These are phyloP conservation scores for Apodemus agrarius DNA, from an alignment of 2,797 vertebrate genomes.

Conservation along the genomic window DNA sequence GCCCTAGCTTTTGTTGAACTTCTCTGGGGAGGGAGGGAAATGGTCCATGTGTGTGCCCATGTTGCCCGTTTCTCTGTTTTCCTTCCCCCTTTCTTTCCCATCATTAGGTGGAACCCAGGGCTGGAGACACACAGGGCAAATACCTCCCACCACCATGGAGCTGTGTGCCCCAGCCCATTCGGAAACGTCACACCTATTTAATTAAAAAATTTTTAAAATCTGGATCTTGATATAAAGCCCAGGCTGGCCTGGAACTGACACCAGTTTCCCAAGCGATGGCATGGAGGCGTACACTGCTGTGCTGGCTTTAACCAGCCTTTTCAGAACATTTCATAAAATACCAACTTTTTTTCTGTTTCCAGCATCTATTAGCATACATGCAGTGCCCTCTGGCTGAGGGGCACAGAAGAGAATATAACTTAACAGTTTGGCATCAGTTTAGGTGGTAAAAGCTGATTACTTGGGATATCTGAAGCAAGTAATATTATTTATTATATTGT, in stretches of 20 bases:
- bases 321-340: background rate
- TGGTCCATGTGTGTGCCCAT: background rate
- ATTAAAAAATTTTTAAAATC: background rate
- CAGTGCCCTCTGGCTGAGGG: background rate
- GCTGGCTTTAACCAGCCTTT: background rate
- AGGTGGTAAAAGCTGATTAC: background rate
- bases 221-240: background rate
- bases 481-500: background rate
- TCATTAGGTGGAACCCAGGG: background rate
- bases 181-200: background rate
- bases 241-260: background rate
- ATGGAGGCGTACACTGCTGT: background rate
- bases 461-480: background rate
- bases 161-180: no score
- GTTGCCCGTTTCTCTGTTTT: background rate
- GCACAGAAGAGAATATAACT: background rate
- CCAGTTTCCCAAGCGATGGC: background rate
- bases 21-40: background rate
- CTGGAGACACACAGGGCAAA: background rate
- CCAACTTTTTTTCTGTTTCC: background rate
- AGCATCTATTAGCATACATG: background rate
- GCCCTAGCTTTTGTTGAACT: background rate
- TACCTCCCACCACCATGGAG: background rate
- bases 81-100: background rate
- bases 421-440: background rate